Percentiles rank a stretch among this genome's conserved stretches.
These are phyloP conservation scores for Enteromius unitaeniatus DNA, from an alignment of 2,797 vertebrate species.

Conservation along the genomic window DNA sequence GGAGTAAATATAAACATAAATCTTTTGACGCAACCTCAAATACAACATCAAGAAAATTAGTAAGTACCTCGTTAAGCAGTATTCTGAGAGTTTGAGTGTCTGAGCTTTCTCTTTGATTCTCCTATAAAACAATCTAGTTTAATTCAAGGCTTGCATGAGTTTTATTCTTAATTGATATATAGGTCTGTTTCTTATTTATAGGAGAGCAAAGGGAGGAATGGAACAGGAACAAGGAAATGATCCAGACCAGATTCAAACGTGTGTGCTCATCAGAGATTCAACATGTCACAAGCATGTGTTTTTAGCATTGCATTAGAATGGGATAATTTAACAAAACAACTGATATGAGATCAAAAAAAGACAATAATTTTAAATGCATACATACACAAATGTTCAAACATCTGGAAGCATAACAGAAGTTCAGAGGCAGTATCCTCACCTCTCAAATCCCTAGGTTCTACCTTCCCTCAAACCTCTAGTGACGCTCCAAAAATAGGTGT, in stretches of 20 bases:
- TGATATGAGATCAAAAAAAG: not conserved
- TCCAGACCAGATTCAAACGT: not conserved
- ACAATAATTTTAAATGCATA: not conserved
- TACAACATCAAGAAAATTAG: constrained; percentile 1
- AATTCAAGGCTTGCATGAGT: not conserved
- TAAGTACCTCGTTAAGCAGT: not conserved
- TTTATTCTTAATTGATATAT: not conserved
- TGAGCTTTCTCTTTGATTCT: constrained; percentile 15
- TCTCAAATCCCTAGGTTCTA: constrained; percentile 29
- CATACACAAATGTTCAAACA: constrained; percentile 4
- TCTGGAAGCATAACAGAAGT: constrained; percentile 4
- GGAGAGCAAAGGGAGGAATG: not conserved
- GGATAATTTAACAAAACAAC: constrained; percentile 1
- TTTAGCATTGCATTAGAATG: constrained; percentile 1
- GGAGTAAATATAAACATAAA: constrained; percentile 36
- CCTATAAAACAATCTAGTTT: constrained; percentile 6
- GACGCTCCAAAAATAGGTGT: constrained; percentile 29
- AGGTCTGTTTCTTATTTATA: not conserved
- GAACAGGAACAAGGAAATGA: not conserved
- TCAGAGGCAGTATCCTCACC: constrained; percentile 16
- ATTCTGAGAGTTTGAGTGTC: not conserved
- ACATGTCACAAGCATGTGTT: not conserved
- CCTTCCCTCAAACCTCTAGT: not conserved
- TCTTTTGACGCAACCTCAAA: constrained; percentile 39
- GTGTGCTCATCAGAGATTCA: not conserved